Conservation (phyloP, 2,113 vertebrate genomes). For the Lasiurus borealis region DNA sequence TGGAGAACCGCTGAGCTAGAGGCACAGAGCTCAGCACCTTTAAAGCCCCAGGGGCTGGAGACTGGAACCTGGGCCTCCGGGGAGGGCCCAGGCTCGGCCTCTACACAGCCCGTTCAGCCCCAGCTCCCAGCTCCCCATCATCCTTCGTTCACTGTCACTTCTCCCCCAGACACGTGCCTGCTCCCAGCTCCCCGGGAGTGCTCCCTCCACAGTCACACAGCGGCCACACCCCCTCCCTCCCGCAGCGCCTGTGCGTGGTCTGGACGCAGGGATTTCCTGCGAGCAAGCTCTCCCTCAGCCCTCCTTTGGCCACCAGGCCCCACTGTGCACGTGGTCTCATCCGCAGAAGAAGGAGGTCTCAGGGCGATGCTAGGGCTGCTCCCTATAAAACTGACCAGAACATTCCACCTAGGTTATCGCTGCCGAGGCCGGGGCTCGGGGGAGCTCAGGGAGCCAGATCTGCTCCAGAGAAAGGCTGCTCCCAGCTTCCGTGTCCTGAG, state of each 20-base stretch:
- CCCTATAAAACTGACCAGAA: not conserved
- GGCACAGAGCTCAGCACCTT: not conserved
- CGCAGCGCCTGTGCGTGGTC: fast-evolving
- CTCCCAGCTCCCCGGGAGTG: not conserved
- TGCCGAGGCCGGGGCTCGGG: not conserved
- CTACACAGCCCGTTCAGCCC: fast-evolving
- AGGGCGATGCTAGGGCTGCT: fast-evolving
- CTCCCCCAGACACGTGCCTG: fast-evolving
- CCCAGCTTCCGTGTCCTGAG: not conserved
- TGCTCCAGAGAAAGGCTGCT: too few species aligned
- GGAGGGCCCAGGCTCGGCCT: not conserved
- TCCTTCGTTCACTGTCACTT: fast-evolving
- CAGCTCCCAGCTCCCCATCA: not conserved
- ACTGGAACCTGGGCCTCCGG: not conserved
- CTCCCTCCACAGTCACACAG: too few species aligned
- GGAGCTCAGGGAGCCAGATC: not conserved
- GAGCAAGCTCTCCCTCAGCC: not conserved
- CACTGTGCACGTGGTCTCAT: not conserved
- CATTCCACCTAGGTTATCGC: too few species aligned
- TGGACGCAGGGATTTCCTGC: not conserved
- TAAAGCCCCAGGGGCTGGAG: not conserved
- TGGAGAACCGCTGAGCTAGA: too few species aligned
- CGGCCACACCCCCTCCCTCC: fast-evolving
- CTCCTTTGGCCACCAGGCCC: not conserved
- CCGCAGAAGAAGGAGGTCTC: not conserved